A percentile compares a stretch with the other conserved stretches of the same genome.
phyloP scores from a whole-genome alignment of 2,888 invertebrate species.

The Dicycla oo region DNA sequence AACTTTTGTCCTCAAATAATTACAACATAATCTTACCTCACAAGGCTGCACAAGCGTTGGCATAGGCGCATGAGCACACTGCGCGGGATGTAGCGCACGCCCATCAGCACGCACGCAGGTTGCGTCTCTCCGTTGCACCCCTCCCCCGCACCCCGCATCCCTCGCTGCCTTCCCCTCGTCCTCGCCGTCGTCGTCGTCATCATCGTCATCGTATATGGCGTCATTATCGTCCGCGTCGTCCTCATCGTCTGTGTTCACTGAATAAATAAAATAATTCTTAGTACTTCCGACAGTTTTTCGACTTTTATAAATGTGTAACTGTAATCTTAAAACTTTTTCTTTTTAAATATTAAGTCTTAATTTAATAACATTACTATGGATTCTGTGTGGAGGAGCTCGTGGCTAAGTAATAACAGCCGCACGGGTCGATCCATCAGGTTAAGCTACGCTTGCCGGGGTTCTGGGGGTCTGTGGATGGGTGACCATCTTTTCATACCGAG shows the following conservation, averaged over 20 bases:
- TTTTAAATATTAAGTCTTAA: too few species aligned
- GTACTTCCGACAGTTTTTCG: too few species aligned
- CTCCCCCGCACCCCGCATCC: constrained; percentile 89
- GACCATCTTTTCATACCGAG: too few species aligned
- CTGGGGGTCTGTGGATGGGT: too few species aligned
- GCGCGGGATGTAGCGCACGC: constrained; percentile 83
- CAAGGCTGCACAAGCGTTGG: constrained; percentile 90
- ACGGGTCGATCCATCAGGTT: too few species aligned
- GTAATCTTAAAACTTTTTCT: too few species aligned
- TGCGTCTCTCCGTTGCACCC: constrained; percentile 89
- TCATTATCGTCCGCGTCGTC: constrained; percentile 81
- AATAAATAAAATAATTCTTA: not conserved
- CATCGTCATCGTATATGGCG: constrained; percentile 83
- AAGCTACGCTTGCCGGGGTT: too few species aligned
- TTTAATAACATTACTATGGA: too few species aligned
- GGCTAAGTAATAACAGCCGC: too few species aligned
- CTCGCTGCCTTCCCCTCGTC: constrained; percentile 72
- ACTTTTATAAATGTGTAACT: too few species aligned
- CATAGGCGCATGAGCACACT: constrained; percentile 88
- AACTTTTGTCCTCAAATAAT: not conserved
- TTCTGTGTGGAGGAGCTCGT: too few species aligned
- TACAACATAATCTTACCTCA: constrained; percentile 74
- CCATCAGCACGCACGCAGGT: constrained; percentile 89
- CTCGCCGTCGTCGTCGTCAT: constrained; percentile 76
- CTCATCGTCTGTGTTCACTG: constrained; percentile 78